A percentile compares a stretch with the other conserved stretches of the same genome.
phyloP scores from a whole-genome alignment of 2,113 vertebrate species.

The Mungos mungo region DNA sequence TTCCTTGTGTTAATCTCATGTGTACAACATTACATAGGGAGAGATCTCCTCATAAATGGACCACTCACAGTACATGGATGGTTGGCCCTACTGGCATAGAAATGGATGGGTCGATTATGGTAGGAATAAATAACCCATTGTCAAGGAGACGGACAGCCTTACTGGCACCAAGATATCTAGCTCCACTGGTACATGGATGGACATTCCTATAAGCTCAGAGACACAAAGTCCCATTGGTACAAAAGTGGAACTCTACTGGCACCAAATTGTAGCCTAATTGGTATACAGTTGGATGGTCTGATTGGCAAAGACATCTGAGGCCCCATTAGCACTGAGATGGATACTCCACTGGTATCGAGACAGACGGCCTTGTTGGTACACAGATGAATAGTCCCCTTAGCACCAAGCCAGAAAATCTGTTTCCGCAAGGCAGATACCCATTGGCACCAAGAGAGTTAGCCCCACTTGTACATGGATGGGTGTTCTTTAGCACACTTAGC shows the following conservation, averaged over 20 bases:
- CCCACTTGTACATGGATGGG: background rate
- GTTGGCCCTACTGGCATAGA: background rate
- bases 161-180: background rate
- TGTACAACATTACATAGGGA: background rate
- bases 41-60: background rate
- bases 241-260: background rate
- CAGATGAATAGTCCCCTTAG: background rate
- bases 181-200: background rate
- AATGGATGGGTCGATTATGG: background rate
- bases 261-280: background rate
- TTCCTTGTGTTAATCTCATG: background rate
- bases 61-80: background rate
- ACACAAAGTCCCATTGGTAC: background rate
- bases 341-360: background rate
- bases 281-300: background rate
- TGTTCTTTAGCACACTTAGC: conserved; percentile 40
- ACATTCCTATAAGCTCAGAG: background rate
- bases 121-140: background rate
- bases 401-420: background rate
- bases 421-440: conserved; percentile 2
- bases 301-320: conserved; percentile 33
- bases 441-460: background rate
- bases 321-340: background rate
- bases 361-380: background rate
- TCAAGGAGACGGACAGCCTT: background rate